phyloP scores from a whole-genome alignment of 2,888 invertebrate genomes.

The Xylocampa areola region DNA sequence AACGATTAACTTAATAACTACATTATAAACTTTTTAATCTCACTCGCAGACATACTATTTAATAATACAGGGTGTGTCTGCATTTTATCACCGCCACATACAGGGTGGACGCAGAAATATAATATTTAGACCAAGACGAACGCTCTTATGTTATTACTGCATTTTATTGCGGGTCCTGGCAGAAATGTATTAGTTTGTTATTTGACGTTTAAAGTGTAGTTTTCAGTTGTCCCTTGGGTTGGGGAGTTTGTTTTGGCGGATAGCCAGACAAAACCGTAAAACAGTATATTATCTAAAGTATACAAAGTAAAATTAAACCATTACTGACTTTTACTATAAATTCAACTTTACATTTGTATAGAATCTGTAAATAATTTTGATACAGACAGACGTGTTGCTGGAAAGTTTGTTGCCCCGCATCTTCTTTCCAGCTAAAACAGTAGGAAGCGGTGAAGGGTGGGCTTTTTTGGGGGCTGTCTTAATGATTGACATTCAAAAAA shows the following conservation, averaged over 20 bases:
- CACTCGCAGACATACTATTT: slow-evolving; percentile 49
- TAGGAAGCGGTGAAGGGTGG: too few relatives aligned
- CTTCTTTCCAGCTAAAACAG: too few relatives aligned
- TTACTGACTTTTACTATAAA: too few relatives aligned
- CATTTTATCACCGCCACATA: slow-evolving; percentile 52
- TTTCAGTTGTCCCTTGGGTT: slow-evolving; percentile 27
- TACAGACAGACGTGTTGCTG: too few relatives aligned
- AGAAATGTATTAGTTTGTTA: slow-evolving; percentile 48
- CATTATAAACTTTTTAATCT: slow-evolving; percentile 49
- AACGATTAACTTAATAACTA: too few relatives aligned
- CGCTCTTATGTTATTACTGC: slow-evolving; percentile 56
- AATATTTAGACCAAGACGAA: slow-evolving; percentile 52
- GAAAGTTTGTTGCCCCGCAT: too few relatives aligned
- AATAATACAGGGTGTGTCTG: slow-evolving; percentile 57
- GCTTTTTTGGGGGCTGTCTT: too few relatives aligned
- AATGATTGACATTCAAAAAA: too few relatives aligned
- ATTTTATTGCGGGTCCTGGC: slow-evolving; percentile 45
- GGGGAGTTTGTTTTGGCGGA: not conserved
- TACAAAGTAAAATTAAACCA: too few relatives aligned
- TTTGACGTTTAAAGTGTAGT: slow-evolving; percentile 26
- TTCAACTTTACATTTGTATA: too few relatives aligned
- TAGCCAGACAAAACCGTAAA: too few relatives aligned
- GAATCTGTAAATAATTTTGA: too few relatives aligned
- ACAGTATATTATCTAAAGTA: not conserved
- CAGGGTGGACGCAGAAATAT: slow-evolving; percentile 38